Percentiles rank a stretch among this genome's conserved stretches.
Evolutionary conservation across 2,888 invertebrate species (phyloP).

Genomic region (Isoperla grammatica): DNA sequence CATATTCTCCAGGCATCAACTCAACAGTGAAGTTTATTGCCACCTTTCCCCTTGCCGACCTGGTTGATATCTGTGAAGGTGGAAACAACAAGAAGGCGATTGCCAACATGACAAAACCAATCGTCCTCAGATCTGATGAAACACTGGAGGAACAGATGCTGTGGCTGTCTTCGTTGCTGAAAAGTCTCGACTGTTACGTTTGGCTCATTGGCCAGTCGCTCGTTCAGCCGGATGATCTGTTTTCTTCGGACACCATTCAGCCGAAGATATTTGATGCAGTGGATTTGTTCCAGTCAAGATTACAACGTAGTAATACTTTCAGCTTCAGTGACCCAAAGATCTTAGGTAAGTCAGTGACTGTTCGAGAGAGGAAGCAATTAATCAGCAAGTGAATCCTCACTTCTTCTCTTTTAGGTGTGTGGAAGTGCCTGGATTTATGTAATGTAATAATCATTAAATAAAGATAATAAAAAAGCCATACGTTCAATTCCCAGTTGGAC

Average conservation of each 20-base stretch:
- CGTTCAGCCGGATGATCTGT: neutral
- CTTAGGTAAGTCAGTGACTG: no score
- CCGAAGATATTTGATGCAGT: neutral
- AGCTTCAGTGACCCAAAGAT: no score
- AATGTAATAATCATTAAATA: no score
- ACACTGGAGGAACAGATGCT: constrained; percentile 28
- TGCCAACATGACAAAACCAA: constrained; percentile 31
- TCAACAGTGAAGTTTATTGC: neutral
- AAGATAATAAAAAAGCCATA: no score
- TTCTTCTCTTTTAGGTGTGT: no score
- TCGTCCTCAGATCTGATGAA: constrained; percentile 29
- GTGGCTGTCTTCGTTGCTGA: constrained; percentile 43
- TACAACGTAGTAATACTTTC: no score
- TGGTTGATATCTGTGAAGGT: constrained; percentile 39
- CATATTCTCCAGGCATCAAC: neutral
- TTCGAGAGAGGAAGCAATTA: no score
- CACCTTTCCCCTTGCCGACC: neutral
- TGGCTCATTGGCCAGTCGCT: constrained; percentile 36
- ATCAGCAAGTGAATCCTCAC: no score
- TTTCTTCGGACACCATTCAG: neutral
- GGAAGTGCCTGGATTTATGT: no score
- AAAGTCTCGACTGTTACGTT: constrained; percentile 44
- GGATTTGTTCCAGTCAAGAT: no score
- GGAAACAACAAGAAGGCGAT: constrained; percentile 36
- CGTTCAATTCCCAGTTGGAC: no score